These are phyloP conservation scores for Pseudomyrmex sp. DNA, from an alignment of 1,140 invertebrate species.

Conservation along the genomic window DNA sequence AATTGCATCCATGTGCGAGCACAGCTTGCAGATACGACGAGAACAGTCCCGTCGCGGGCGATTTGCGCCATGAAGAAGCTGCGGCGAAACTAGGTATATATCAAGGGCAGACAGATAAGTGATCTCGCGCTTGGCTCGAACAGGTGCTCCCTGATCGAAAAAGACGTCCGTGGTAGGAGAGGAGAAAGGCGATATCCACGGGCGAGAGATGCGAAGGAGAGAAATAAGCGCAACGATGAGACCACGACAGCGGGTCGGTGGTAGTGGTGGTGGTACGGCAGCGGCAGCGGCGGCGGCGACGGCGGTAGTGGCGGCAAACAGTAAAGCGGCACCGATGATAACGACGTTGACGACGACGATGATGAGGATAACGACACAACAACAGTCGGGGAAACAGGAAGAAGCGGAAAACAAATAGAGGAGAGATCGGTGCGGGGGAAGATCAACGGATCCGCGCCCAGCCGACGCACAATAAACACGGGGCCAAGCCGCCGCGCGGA, in stretches of 20 bases:
- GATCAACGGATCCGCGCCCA: constrained; percentile 75
- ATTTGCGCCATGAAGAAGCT: constrained; percentile 61
- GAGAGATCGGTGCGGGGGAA: constrained; percentile 68
- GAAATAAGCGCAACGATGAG: constrained; percentile 60
- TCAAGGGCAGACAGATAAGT: constrained; percentile 73
- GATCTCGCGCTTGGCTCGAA: constrained; percentile 55
- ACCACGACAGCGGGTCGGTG: constrained; percentile 1
- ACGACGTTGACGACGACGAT: neutral
- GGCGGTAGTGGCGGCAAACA: neutral
- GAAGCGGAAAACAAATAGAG: constrained; percentile 62
- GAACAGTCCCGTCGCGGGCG: constrained; percentile 51
- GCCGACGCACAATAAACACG: constrained; percentile 78
- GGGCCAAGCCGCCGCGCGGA: constrained; percentile 65
- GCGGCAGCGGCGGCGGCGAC: neutral
- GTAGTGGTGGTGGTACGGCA: constrained; percentile 27
- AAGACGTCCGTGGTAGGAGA: constrained; percentile 60
- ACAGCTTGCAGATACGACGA: constrained; percentile 35
- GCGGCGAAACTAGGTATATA: constrained; percentile 54
- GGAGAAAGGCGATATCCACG: constrained; percentile 64
- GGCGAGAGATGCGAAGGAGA: constrained; percentile 53
- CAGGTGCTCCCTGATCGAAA: constrained; percentile 68
- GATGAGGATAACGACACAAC: neutral
- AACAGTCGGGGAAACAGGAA: constrained; percentile 53
- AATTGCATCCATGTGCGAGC: constrained; percentile 23
- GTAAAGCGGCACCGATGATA: too few species aligned